Evolutionary conservation across 2,888 invertebrate genomes (phyloP).

Genomic region (Eueremaeus valkanovi): DNA sequence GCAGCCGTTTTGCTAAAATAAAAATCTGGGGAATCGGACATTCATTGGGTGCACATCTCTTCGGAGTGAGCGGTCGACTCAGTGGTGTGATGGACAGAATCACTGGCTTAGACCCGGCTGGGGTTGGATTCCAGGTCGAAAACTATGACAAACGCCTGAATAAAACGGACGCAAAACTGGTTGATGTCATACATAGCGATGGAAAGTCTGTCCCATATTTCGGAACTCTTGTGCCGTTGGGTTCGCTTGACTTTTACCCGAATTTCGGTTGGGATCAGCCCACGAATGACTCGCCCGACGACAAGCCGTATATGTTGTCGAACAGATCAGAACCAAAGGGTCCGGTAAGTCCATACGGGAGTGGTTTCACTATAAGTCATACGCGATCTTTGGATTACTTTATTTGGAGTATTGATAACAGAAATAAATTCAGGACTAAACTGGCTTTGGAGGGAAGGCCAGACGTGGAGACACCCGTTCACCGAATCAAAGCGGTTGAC

Average conservation of each 20-base stretch:
- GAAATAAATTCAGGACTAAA: neutral
- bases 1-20: neutral
- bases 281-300: neutral
- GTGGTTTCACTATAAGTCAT: slow-evolving; percentile 20
- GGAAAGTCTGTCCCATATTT: slow-evolving; percentile 33
- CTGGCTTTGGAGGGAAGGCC: slow-evolving; percentile 25
- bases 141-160: slow-evolving; percentile 26
- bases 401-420: slow-evolving; percentile 26
- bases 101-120: slow-evolving; percentile 38
- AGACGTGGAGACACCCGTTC: slow-evolving; percentile 26
- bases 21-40: slow-evolving; percentile 32
- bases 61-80: slow-evolving; percentile 15
- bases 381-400: slow-evolving; percentile 36
- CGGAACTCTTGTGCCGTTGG: slow-evolving; percentile 39
- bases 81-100: neutral
- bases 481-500: neutral
- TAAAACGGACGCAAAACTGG: slow-evolving; percentile 20
- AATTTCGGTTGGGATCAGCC: slow-evolving; percentile 40
- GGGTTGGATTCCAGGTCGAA: slow-evolving; percentile 19
- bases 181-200: slow-evolving; percentile 40
- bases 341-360: slow-evolving; percentile 17
- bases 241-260: slow-evolving; percentile 37
- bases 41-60: slow-evolving; percentile 34
- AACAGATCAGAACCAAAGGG: neutral
- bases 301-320: neutral